These are phyloP conservation scores for Martes martes DNA, from an alignment of 2,113 vertebrate genomes.

Conservation along the genomic window DNA sequence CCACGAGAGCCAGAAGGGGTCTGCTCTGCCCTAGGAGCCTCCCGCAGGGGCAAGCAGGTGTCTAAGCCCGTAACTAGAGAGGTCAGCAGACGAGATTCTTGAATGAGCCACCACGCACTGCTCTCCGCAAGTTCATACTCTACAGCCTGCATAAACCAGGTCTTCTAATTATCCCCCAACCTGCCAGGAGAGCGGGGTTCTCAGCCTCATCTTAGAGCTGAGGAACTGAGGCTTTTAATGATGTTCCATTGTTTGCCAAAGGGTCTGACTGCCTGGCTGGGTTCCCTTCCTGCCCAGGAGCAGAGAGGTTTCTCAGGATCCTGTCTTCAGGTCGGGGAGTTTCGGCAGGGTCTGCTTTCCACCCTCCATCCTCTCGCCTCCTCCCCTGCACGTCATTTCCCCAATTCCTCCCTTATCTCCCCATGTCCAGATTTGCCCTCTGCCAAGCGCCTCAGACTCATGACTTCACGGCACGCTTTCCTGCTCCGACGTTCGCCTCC, in stretches of 20 bases:
- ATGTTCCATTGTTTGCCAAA: not conserved
- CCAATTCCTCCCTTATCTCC: no score
- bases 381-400: not conserved
- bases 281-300: not conserved
- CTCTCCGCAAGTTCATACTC: not conserved
- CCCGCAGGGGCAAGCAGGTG: not conserved
- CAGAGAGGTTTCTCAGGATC: not conserved
- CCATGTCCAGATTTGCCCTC: not conserved
- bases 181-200: not conserved
- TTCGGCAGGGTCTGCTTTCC: not conserved
- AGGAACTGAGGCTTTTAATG: not conserved
- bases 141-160: not conserved
- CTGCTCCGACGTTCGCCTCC: not conserved
- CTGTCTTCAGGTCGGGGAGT: not conserved
- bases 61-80: not conserved
- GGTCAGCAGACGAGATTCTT: not conserved
- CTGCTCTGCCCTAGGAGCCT: not conserved
- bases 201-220: not conserved
- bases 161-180: not conserved
- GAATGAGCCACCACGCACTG: not conserved
- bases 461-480: no score
- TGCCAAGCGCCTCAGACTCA: not conserved
- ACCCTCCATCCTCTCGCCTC: not conserved
- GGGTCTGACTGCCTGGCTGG: accelerated
- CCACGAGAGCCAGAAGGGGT: no score